Percentiles rank a stretch among this genome's conserved stretches.
Conservation (phyloP, 2,888 invertebrate species). For the Tetranychus piercei region DNA sequence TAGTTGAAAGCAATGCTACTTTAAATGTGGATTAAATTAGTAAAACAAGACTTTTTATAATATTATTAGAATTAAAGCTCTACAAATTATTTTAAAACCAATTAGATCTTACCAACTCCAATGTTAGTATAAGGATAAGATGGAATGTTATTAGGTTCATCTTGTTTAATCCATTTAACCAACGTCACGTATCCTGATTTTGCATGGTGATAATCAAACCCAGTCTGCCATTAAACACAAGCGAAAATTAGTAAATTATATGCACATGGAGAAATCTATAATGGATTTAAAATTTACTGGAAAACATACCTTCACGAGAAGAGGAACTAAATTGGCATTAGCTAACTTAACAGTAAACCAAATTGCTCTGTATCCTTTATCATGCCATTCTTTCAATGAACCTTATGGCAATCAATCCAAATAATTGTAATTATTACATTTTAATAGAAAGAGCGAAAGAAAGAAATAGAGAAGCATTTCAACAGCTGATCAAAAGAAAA, state of each 20-base stretch:
- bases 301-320: neutral
- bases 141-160: conserved; percentile 45
- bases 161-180: conserved; percentile 55
- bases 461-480: too few species aligned
- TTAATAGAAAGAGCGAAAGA: neutral
- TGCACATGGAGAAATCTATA: neutral
- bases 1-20: neutral
- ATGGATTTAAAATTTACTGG: neutral
- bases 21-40: too few species aligned
- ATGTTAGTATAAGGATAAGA: conserved; percentile 58
- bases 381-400: neutral
- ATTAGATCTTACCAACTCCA: conserved; percentile 41
- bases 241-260: neutral
- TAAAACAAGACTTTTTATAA: too few species aligned
- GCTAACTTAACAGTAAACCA: conserved; percentile 3
- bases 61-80: too few species aligned
- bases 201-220: conserved; percentile 74
- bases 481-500: too few species aligned
- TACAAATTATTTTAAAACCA: too few species aligned
- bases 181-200: conserved; percentile 56
- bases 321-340: neutral
- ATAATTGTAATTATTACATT: neutral
- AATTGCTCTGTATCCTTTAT: conserved; percentile 3
- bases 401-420: neutral
- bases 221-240: conserved; percentile 30